phyloP scores from a whole-genome alignment of 2,113 vertebrate species.

The Pelecanoides urinatrix region DNA sequence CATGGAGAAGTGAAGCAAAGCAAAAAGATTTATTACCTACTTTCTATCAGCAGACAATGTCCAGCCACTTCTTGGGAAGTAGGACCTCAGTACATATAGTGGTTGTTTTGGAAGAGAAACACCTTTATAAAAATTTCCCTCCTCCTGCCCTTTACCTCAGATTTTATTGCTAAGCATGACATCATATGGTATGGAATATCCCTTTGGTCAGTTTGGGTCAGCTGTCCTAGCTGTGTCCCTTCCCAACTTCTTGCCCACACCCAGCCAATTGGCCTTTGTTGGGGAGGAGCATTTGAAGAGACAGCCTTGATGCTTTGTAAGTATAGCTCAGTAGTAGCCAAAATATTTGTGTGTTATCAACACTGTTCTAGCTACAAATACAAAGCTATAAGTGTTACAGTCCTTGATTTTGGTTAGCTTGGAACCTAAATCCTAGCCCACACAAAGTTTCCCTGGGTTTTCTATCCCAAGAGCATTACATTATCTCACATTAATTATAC shows the following conservation, averaged over 20 bases:
- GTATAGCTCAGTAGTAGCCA: neutral
- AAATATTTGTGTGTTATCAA: neutral
- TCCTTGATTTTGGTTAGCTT: neutral
- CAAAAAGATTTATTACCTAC: neutral
- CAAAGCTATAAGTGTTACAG: neutral
- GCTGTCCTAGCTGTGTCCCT: neutral
- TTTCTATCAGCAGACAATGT: neutral
- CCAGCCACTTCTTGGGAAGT: neutral
- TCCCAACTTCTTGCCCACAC: neutral
- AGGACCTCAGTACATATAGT: neutral
- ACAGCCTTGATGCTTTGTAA: neutral
- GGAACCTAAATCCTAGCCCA: neutral
- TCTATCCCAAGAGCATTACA: neutral
- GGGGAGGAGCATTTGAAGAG: too few species aligned
- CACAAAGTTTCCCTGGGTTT: neutral
- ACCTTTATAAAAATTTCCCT: neutral
- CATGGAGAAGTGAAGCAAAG: neutral
- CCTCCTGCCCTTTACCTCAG: neutral
- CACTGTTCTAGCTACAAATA: neutral
- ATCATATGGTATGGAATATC: neutral
- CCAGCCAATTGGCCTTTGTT: neutral
- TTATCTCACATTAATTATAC: neutral
- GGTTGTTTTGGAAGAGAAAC: neutral
- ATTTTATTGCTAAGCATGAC: neutral
- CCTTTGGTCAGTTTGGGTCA: neutral